These are phyloP conservation scores for Tiliacea aurago DNA, from an alignment of 2,888 invertebrate genomes.

Conservation along the genomic window DNA sequence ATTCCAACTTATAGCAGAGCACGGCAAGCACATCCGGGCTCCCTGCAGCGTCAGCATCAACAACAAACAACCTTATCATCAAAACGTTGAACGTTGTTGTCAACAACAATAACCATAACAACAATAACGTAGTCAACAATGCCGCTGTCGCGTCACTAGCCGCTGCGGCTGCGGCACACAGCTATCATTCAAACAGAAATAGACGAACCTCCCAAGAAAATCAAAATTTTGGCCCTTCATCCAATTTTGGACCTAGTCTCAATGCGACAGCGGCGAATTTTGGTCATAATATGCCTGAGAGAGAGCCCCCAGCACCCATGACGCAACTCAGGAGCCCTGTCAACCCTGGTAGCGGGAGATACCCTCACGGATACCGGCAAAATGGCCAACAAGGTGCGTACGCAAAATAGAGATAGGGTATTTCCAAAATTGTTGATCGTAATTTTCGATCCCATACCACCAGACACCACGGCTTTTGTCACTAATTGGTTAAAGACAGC, in stretches of 20 bases:
- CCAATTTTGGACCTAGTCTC: slow-evolving; percentile 86
- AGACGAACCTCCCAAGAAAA: slow-evolving; percentile 87
- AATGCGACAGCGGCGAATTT: slow-evolving; percentile 86
- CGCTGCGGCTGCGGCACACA: slow-evolving; percentile 88
- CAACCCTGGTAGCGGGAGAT: slow-evolving; percentile 86
- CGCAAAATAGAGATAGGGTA: slow-evolving; percentile 84
- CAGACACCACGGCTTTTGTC: slow-evolving; percentile 87
- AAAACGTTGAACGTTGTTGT: slow-evolving; percentile 89
- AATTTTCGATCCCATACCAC: slow-evolving; percentile 75
- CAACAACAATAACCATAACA: slow-evolving; percentile 89
- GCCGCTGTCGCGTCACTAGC: slow-evolving; percentile 88
- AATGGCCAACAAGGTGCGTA: slow-evolving; percentile 90
- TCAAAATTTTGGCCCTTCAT: slow-evolving; percentile 80
- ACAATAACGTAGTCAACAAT: slow-evolving; percentile 89
- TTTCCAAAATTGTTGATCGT: slow-evolving; percentile 69
- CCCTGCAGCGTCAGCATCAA: slow-evolving; percentile 82
- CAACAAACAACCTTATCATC: slow-evolving; percentile 89
- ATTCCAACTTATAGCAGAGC: slow-evolving; percentile 76
- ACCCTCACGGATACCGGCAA: slow-evolving; percentile 86
- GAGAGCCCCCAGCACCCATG: slow-evolving; percentile 87
- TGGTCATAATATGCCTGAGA: slow-evolving; percentile 83
- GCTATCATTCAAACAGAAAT: slow-evolving; percentile 87
- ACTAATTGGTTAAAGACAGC: slow-evolving; percentile 88
- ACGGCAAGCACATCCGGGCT: slow-evolving; percentile 84
- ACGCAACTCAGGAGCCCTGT: slow-evolving; percentile 86